These are phyloP conservation scores for Momotus momota DNA, from an alignment of 2,797 vertebrate species.

Conservation along the genomic window DNA sequence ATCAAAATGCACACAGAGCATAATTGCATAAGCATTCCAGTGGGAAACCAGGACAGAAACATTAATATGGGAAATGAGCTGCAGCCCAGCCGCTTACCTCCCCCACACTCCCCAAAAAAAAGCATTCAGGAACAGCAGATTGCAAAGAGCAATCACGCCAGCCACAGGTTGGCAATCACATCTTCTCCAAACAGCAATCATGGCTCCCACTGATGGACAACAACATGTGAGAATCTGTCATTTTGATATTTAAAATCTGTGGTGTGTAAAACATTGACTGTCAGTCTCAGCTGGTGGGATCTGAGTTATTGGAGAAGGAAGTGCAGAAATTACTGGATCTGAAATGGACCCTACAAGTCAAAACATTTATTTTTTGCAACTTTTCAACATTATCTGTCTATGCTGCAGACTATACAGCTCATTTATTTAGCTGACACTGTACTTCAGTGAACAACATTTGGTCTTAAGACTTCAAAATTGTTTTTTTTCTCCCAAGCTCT, in stretches of 20 bases:
- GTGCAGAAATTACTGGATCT: neutral
- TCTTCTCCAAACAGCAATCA: constrained; percentile 68
- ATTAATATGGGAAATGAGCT: constrained; percentile 34
- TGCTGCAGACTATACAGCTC: neutral
- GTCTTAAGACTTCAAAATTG: neutral
- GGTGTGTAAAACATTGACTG: constrained; percentile 59
- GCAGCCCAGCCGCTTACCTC: neutral
- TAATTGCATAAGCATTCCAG: neutral
- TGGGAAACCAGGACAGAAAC: constrained; percentile 2
- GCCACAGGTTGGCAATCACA: constrained; percentile 70
- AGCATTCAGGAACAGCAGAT: constrained; percentile 62
- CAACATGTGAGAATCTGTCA: constrained; percentile 67
- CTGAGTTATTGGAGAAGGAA: neutral
- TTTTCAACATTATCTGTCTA: neutral
- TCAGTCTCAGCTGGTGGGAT: constrained; percentile 46
- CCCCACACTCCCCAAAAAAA: neutral
- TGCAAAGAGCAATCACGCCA: constrained; percentile 59
- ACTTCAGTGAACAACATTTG: neutral
- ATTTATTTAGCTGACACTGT: constrained; percentile 18
- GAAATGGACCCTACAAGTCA: neutral
- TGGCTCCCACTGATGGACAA: constrained; percentile 66
- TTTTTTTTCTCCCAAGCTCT: neutral
- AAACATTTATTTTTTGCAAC: neutral
- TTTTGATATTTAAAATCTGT: constrained; percentile 73
- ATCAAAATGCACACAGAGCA: neutral